phyloP scores from a whole-genome alignment of 2,797 vertebrate genomes.

The Gymnothorax javanicus region DNA sequence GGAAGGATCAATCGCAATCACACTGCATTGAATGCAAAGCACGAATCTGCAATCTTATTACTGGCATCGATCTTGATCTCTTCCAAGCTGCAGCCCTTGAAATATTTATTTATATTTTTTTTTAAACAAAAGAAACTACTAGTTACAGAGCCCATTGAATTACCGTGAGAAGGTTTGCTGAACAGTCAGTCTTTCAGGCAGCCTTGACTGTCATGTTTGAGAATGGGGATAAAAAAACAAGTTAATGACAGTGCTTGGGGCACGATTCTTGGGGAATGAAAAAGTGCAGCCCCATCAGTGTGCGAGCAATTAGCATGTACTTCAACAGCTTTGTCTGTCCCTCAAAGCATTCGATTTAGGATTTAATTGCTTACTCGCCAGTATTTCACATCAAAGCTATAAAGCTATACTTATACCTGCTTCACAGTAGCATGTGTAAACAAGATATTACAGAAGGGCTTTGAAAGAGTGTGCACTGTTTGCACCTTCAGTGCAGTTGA shows the following conservation, averaged over 20 bases:
- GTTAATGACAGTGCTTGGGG: not conserved
- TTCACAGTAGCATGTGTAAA: not conserved
- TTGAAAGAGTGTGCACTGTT: not conserved
- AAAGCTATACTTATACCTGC: not conserved
- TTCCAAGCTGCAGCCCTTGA: not conserved
- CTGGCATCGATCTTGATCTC: constrained; percentile 15
- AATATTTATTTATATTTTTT: not conserved
- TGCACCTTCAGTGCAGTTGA: not conserved
- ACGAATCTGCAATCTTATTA: constrained; percentile 7
- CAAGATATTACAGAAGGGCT: not conserved
- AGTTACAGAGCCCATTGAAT: not conserved
- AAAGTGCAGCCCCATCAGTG: not conserved
- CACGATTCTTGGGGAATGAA: not conserved
- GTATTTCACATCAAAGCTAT: not conserved
- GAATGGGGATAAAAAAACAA: not conserved
- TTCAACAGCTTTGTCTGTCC: not conserved
- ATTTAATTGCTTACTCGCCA: not conserved
- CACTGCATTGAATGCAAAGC: not conserved
- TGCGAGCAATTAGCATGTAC: not conserved
- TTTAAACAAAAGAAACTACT: not conserved
- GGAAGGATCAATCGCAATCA: constrained; percentile 11
- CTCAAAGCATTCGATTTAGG: not conserved
- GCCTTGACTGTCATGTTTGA: not conserved
- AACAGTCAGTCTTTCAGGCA: not conserved
- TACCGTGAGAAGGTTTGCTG: not conserved